A percentile compares a stretch with the other conserved stretches of the same genome.
These are phyloP conservation scores for Mycetomoellerius zeteki DNA, from an alignment of 1,140 invertebrate genomes.

Conservation along the genomic window DNA sequence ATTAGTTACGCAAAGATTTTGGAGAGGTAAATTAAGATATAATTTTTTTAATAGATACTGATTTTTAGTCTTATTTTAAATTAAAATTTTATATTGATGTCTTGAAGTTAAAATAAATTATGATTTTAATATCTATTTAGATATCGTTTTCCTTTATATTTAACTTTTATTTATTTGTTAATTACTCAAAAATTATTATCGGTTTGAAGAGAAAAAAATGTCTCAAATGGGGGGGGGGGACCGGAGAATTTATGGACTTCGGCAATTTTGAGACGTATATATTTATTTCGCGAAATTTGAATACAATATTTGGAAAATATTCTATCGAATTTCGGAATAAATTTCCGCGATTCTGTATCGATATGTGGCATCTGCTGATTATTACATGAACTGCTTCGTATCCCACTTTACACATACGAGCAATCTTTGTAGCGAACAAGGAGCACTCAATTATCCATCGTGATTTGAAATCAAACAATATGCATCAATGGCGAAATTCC, in stretches of 20 bases:
- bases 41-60: neutral
- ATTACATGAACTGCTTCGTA: too few relatives aligned
- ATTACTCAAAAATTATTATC: slow-evolving; percentile 3
- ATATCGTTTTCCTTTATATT: neutral
- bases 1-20: neutral
- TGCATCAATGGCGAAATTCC: too few relatives aligned
- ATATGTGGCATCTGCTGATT: too few relatives aligned
- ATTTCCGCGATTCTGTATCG: too few relatives aligned
- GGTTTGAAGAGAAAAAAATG: neutral
- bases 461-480: too few relatives aligned
- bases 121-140: neutral
- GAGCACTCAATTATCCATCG: too few relatives aligned
- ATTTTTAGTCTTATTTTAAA: neutral
- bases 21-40: neutral
- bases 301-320: too few relatives aligned
- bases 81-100: neutral
- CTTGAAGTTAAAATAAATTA: neutral
- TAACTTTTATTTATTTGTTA: neutral
- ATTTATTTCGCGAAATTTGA: too few relatives aligned
- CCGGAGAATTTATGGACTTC: neutral
- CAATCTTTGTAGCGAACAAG: too few relatives aligned
- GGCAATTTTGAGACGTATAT: neutral
- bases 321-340: too few relatives aligned
- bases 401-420: too few relatives aligned
- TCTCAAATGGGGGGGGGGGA: neutral